Evolutionary conservation across 1,140 invertebrate genomes (phyloP).

Genomic region (Nylanderia fulva): DNA sequence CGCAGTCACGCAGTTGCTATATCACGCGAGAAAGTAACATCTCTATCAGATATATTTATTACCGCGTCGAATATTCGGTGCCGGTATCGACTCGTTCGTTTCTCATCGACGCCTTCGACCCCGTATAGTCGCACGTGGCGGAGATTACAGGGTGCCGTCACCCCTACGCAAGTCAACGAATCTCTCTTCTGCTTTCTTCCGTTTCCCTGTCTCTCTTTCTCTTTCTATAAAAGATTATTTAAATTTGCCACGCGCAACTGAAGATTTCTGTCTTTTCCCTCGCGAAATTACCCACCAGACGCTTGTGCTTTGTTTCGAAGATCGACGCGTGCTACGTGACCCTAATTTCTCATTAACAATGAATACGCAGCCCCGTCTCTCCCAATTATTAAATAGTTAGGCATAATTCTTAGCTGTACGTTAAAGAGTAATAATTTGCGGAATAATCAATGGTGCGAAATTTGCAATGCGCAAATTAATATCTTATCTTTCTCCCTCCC

Average conservation of each 20-base stretch:
- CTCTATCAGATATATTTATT: slow-evolving; percentile 77
- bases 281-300: slow-evolving; percentile 70
- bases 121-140: slow-evolving; percentile 79
- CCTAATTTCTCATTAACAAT: slow-evolving; percentile 17
- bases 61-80: slow-evolving; percentile 53
- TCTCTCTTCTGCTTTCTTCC: neutral
- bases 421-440: neutral
- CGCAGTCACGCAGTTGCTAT: slow-evolving; percentile 37
- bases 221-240: slow-evolving; percentile 81
- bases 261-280: slow-evolving; percentile 65
- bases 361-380: neutral
- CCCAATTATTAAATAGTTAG: neutral
- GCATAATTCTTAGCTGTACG: no score
- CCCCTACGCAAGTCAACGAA: slow-evolving; percentile 71
- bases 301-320: slow-evolving; percentile 73
- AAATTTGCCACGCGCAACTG: slow-evolving; percentile 76
- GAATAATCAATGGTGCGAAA: neutral
- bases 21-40: slow-evolving; percentile 53
- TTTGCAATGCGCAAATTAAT: no score
- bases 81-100: slow-evolving; percentile 60
- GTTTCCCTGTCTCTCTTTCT: slow-evolving; percentile 30
- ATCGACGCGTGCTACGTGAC: slow-evolving; percentile 49
- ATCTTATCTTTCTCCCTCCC: no score
- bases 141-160: slow-evolving; percentile 83
- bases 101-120: slow-evolving; percentile 22